Evolutionary conservation across 2,113 vertebrate genomes (phyloP), one percentile per base, ranked within the genome.

Genomic region (Cairina moschata): DNA sequence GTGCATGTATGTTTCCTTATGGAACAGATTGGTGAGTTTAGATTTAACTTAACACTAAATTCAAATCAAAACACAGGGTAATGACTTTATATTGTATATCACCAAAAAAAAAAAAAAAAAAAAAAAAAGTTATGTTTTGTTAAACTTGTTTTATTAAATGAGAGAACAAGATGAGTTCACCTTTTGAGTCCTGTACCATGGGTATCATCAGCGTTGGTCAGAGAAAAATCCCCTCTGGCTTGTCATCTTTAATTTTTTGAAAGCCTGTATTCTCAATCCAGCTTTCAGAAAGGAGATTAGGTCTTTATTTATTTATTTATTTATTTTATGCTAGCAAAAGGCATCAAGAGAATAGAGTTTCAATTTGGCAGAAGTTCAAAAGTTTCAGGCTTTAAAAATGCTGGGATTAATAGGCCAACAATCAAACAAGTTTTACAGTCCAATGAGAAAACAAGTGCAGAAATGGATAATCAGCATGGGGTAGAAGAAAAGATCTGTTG

Each of bases 341-440:
- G 1, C 42, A 79, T 91, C n/a, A 71, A 77, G 66, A 92, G 46
- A 74, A 89, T 44, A 93, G 40, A 86, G 9, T 32, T n/a, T 76
- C 66, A 76, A 42, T 74, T 92, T 95, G 93, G 59, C 83, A 93
- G 72, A 44, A 28, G 50, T 66, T 96, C 78, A 93, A 86, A 83
- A 72, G 11, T 85, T 91, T 92, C 71, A 31, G 52, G 50, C 62
- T 86, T 93, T 95, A 92, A 73, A 93, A 90, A 79, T 66, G 25
- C 34, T 54, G 78, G 54, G 77, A 68, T 88, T 91, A 95, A 66
- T 60, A 94, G 48, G 25, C n/a, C 69, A 95, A 91, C 50, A 79
- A 76, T 90, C 34, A 92, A 88, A 76, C 7, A 80, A 65, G 50
- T 87, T 93, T 91, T 42, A 66, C 54, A 82, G 38, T 52, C 42